A percentile compares a stretch with the other conserved stretches of the same genome.
phyloP scores from a whole-genome alignment of 2,797 vertebrate genomes.

The Adrianichthys oophorus region DNA sequence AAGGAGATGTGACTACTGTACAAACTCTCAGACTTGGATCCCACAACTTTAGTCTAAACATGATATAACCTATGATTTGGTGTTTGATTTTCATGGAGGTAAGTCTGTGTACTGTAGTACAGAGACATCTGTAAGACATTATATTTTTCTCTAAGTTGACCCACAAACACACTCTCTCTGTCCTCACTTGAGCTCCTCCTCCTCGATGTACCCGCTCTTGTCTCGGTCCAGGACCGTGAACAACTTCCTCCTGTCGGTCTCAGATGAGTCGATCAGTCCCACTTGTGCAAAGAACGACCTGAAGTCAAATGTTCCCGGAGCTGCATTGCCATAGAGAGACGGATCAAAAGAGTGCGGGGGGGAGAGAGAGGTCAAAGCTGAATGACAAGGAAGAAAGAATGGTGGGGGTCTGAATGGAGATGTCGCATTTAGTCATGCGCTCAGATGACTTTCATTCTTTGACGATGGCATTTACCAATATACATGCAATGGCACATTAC shows the following conservation, averaged over 20 bases:
- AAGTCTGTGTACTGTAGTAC: no score
- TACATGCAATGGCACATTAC: conserved; percentile 43
- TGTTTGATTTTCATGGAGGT: no score
- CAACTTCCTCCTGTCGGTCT: conserved; percentile 64
- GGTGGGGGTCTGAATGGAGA: conserved; percentile 50
- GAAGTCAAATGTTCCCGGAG: conserved; percentile 75
- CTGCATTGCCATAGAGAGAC: conserved; percentile 43
- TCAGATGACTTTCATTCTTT: conserved; percentile 66
- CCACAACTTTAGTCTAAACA: no score
- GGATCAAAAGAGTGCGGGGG: conserved; percentile 25
- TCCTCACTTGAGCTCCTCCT: conserved; percentile 81
- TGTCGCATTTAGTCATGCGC: conserved; percentile 60
- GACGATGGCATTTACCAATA: conserved; percentile 66
- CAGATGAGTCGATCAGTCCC: conserved; percentile 64
- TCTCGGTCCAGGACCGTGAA: conserved; percentile 80
- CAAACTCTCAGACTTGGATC: no score
- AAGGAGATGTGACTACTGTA: no score
- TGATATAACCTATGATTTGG: no score
- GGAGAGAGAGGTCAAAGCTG: conserved; percentile 41
- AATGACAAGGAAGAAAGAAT: conserved; percentile 42
- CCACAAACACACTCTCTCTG: background rate
- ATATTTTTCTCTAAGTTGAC: no score
- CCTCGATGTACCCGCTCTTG: conserved; percentile 81
- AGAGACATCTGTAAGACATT: no score
- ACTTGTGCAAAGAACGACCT: conserved; percentile 77